phyloP scores from a whole-genome alignment of 2,113 vertebrate species.

The Nerophis lumbriciformis region DNA sequence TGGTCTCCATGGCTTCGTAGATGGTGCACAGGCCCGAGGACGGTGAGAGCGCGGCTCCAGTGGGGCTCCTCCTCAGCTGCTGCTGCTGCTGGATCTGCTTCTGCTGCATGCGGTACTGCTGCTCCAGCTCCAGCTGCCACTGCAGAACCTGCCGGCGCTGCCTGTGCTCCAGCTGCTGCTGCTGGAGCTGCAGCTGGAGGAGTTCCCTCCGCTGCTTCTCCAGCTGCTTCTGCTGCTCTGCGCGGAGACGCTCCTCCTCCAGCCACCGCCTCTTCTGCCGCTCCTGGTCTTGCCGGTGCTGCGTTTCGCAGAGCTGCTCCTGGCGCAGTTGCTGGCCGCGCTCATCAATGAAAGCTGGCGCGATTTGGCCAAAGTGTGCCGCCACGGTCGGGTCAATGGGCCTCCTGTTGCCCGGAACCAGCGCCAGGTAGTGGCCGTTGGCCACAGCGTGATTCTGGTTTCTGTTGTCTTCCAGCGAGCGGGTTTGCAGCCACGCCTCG shows the following conservation, averaged over 20 bases:
- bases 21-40: constrained; percentile 74
- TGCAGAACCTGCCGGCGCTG: constrained; percentile 55
- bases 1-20: constrained; percentile 74
- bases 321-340: constrained; percentile 49
- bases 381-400: constrained; percentile 45
- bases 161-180: constrained; percentile 62
- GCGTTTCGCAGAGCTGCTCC: constrained; percentile 44
- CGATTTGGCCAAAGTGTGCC: constrained; percentile 34
- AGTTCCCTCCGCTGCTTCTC: constrained; percentile 63
- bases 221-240: constrained; percentile 63
- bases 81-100: constrained; percentile 60
- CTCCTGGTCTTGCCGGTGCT: constrained; percentile 53
- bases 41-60: constrained; percentile 53
- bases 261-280: constrained; percentile 55
- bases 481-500: constrained; percentile 17
- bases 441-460: constrained; percentile 59
- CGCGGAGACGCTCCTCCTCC: constrained; percentile 58
- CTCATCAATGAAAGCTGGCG: constrained; percentile 12
- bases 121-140: constrained; percentile 60
- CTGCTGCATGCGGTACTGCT: constrained; percentile 62
- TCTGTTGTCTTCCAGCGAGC: constrained; percentile 46
- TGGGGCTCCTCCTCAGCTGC: constrained; percentile 55
- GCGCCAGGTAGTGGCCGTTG: constrained; percentile 61
- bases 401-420: constrained; percentile 60
- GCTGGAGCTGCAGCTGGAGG: constrained; percentile 59